Percentiles rank a stretch among this genome's conserved stretches.
phyloP scores from a whole-genome alignment of 2,797 vertebrate genomes.

The Botia kubotai region DNA sequence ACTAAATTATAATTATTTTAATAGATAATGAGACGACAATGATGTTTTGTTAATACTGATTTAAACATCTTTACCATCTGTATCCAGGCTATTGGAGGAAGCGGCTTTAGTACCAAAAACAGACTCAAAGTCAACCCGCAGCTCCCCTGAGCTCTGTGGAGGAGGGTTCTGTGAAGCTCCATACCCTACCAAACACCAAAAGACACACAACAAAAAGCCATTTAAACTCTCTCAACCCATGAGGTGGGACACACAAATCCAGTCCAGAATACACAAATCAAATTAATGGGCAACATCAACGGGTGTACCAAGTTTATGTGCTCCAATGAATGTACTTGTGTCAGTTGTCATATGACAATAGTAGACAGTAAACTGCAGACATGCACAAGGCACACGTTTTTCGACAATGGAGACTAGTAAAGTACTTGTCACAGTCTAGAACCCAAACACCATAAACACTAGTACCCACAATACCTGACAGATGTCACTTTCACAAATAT shows the following conservation, averaged over 20 bases:
- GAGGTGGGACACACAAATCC: background rate
- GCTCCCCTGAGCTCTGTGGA: slow-evolving; percentile 86
- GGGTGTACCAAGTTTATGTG: background rate
- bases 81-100: slow-evolving; percentile 84
- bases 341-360: no score
- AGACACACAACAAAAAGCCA: slow-evolving; percentile 56
- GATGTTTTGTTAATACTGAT: no score
- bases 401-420: background rate
- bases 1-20: background rate
- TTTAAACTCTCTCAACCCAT: slow-evolving; percentile 25
- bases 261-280: background rate
- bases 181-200: slow-evolving; percentile 80
- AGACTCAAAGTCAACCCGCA: slow-evolving; percentile 99
- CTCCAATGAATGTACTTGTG: no score
- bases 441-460: background rate
- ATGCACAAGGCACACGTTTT: no score
- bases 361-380: no score
- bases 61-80: slow-evolving; percentile 84
- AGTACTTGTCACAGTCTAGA: background rate
- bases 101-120: slow-evolving; percentile 97
- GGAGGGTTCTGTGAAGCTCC: slow-evolving; percentile 87
- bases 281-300: slow-evolving; percentile 1
- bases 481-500: no score
- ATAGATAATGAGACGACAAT: no score
- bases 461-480: no score